Conservation (phyloP, 2,888 invertebrate genomes). For the Hypselothyrea guttata region DNA sequence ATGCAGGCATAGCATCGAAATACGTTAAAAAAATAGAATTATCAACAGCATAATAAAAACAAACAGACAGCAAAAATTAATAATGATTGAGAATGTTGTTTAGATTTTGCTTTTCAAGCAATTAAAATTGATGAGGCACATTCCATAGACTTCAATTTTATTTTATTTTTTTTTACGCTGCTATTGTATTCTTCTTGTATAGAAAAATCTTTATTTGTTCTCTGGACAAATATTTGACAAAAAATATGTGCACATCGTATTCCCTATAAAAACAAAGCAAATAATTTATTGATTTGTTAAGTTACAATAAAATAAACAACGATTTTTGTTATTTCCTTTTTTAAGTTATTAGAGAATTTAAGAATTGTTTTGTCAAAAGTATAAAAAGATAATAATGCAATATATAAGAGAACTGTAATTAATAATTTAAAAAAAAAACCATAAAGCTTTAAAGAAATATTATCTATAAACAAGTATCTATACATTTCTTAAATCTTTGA, state of each 20-base stretch:
- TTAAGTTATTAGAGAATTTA: no score
- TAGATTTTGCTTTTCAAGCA: slow-evolving; percentile 34
- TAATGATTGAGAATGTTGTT: slow-evolving; percentile 54
- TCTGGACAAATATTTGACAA: slow-evolving; percentile 44
- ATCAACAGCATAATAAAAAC: slow-evolving; percentile 29
- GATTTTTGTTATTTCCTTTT: no score
- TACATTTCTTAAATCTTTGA: no score
- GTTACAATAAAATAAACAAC: no score
- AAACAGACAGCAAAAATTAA: slow-evolving; percentile 39
- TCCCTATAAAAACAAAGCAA: no score
- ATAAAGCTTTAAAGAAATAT: no score
- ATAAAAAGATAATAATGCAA: no score
- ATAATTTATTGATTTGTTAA: no score
- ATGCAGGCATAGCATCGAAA: slow-evolving; percentile 44
- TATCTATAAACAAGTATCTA: no score
- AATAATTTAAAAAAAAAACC: no score
- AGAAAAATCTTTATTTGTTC: slow-evolving; percentile 39
- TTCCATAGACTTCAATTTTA: slow-evolving; percentile 20
- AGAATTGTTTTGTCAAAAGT: no score
- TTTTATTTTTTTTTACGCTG: slow-evolving; percentile 10
- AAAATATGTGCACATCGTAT: slow-evolving; percentile 6
- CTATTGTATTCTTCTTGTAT: slow-evolving; percentile 17
- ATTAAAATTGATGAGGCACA: slow-evolving; percentile 57
- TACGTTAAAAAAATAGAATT: slow-evolving; percentile 5
- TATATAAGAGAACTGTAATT: no score